These are phyloP conservation scores for Drosophila nikananu DNA, from an alignment of 1,140 invertebrate species.

Conservation along the genomic window DNA sequence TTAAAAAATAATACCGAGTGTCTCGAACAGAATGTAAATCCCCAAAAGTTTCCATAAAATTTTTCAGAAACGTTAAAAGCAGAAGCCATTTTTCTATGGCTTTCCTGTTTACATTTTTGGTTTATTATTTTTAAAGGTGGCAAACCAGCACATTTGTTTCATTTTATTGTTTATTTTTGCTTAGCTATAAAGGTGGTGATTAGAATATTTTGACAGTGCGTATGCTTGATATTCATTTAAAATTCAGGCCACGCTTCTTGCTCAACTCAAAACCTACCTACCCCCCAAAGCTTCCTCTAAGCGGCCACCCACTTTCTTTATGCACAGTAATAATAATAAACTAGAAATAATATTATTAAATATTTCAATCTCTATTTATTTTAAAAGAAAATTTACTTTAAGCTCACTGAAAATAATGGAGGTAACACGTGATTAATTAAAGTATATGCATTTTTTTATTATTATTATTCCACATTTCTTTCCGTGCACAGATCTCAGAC, in stretches of 20 bases:
- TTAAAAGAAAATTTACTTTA: neutral
- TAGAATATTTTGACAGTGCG: constrained; percentile 25
- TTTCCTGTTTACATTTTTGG: constrained; percentile 32
- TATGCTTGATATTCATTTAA: constrained; percentile 61
- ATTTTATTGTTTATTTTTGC: constrained; percentile 6
- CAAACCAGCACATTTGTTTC: constrained; percentile 5
- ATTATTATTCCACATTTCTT: neutral
- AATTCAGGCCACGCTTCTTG: constrained; percentile 53
- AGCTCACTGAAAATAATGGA: neutral
- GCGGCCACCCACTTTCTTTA: constrained; percentile 1
- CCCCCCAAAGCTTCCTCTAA: neutral
- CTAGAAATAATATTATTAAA: neutral
- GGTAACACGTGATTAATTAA: constrained; percentile 1
- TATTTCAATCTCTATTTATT: neutral
- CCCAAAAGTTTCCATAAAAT: neutral
- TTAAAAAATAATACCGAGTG: neutral
- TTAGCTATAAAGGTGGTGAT: constrained; percentile 17
- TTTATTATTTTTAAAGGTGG: constrained; percentile 18
- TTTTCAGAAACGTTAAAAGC: neutral
- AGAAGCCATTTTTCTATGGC: neutral
- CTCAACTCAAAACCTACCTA: constrained; percentile 7
- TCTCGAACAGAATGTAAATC: neutral
- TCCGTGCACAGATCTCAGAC: constrained; percentile 14
- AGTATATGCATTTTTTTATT: neutral
- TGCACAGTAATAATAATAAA: neutral